phyloP scores from a whole-genome alignment of 2,888 invertebrate genomes.

The Craniophora ligustri region DNA sequence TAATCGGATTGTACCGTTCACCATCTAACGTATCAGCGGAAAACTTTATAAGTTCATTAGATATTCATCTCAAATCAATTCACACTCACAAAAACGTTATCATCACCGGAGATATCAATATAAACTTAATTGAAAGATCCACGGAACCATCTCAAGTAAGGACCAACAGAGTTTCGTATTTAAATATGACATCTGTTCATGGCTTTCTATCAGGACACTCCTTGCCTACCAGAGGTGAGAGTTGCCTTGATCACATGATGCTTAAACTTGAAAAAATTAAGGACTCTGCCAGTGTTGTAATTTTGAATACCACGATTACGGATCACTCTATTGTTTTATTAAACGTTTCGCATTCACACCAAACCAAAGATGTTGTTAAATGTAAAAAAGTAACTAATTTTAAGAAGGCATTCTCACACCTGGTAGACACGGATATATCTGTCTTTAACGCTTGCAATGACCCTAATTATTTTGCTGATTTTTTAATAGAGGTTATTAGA shows the following conservation, averaged over 20 bases:
- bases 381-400: not conserved
- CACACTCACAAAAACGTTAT: not conserved
- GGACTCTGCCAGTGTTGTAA: not conserved
- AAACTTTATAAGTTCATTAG: not conserved
- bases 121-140: not conserved
- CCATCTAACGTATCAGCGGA: slow-evolving; percentile 3
- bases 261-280: not conserved
- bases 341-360: not conserved
- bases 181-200: slow-evolving; percentile 5
- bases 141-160: not conserved
- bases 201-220: slow-evolving; percentile 1
- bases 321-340: not conserved
- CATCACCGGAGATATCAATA: slow-evolving; percentile 3
- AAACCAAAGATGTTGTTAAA: not conserved
- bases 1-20: slow-evolving; percentile 4
- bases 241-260: not conserved
- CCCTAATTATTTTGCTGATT: slow-evolving; percentile 3
- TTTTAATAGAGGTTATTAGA: not conserved
- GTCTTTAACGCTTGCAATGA: not conserved
- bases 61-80: not conserved
- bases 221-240: slow-evolving; percentile 1
- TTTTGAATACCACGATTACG: slow-evolving; percentile 1
- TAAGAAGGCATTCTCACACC: not conserved
- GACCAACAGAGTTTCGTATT: not conserved
- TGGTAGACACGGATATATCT: not conserved